Percentiles rank a stretch among this genome's conserved stretches.
phyloP scores from a whole-genome alignment of 2,888 invertebrate genomes.

The Tipula confusa region DNA sequence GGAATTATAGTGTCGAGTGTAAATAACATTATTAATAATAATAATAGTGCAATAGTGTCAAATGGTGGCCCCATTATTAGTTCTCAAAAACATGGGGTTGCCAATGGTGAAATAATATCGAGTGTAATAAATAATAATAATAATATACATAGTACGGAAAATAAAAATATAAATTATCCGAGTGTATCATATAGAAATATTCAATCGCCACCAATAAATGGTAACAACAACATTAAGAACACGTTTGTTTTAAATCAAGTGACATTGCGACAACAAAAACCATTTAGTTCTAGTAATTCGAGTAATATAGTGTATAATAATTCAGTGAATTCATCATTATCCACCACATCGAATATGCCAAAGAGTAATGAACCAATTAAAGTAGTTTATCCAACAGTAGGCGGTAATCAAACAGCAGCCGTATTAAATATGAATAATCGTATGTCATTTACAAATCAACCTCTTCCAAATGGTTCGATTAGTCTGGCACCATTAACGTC shows the following conservation, averaged over 20 bases:
- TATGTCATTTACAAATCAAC: conserved; percentile 60
- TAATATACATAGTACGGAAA: background rate
- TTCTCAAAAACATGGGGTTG: conserved; percentile 55
- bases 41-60: conserved; percentile 58
- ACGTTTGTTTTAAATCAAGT: conserved; percentile 30
- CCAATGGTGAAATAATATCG: conserved; percentile 54
- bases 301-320: background rate
- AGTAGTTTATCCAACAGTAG: conserved; percentile 51
- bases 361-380: conserved; percentile 55
- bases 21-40: conserved; percentile 53
- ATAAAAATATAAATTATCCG: conserved; percentile 26
- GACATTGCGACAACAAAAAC: conserved; percentile 32
- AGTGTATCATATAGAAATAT: conserved; percentile 26
- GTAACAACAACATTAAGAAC: conserved; percentile 31
- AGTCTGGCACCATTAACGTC: conserved; percentile 53
- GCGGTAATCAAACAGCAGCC: conserved; percentile 40
- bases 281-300: background rate
- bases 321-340: conserved; percentile 20
- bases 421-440: conserved; percentile 52
- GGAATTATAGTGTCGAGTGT: conserved; percentile 51
- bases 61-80: conserved; percentile 60
- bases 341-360: conserved; percentile 42
- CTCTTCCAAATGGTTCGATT: conserved; percentile 66
- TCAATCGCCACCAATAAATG: conserved; percentile 21
- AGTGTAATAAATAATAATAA: conserved; percentile 29